phyloP scores from a whole-genome alignment of 2,797 vertebrate species.

The Dallia pectoralis region DNA sequence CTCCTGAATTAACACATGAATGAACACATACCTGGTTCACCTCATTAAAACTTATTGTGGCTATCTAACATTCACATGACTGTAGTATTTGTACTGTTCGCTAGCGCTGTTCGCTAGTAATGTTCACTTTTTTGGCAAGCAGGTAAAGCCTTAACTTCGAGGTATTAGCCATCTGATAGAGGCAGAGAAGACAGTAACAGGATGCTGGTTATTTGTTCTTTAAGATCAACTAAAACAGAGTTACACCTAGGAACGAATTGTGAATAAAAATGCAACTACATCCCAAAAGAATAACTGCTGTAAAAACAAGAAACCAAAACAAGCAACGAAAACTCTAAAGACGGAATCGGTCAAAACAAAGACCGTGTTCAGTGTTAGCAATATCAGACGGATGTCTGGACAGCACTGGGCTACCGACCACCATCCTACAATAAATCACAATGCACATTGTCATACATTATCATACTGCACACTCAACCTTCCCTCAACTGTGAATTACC shows the following conservation, averaged over 20 bases:
- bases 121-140: background rate
- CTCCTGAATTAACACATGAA: background rate
- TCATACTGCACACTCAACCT: conserved; percentile 7
- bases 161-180: background rate
- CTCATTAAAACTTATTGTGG: background rate
- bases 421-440: background rate
- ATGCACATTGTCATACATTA: conserved; percentile 4
- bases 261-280: background rate
- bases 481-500: conserved; percentile 8
- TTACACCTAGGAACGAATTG: background rate
- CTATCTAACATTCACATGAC: background rate
- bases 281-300: background rate
- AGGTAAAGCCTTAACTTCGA: background rate
- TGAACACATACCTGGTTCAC: background rate
- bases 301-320: background rate
- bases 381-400: background rate
- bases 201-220: background rate
- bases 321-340: background rate
- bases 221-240: background rate
- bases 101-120: background rate
- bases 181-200: background rate
- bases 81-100: background rate
- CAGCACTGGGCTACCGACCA: background rate
- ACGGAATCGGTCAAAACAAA: background rate
- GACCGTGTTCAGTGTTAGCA: background rate